A percentile compares a stretch with the other conserved stretches of the same genome.
These are phyloP conservation scores for Coracias cyanogaster DNA, from an alignment of 2,797 vertebrate genomes.

Conservation along the genomic window DNA sequence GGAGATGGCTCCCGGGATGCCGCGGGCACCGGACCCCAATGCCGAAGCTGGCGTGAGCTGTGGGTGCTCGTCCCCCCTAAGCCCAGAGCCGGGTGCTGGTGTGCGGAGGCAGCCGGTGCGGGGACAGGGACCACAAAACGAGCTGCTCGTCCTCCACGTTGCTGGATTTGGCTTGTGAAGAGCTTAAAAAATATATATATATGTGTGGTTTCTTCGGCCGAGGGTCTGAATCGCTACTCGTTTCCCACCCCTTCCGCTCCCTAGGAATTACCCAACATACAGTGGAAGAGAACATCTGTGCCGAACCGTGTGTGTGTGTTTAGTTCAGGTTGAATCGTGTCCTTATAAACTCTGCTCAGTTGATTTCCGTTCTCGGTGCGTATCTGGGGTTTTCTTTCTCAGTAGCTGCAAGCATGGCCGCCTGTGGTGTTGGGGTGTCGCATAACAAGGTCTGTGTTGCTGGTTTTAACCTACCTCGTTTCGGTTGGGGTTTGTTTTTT, in stretches of 20 bases:
- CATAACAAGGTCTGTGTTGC: constrained; percentile 83
- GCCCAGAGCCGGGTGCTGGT: not conserved
- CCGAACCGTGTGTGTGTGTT: constrained; percentile 81
- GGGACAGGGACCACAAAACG: constrained; percentile 8
- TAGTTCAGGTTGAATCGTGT: constrained; percentile 84
- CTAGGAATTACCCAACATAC: constrained; percentile 79
- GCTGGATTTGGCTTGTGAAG: constrained; percentile 57
- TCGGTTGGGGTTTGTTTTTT: constrained; percentile 69
- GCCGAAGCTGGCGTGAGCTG: not conserved
- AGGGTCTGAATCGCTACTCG: constrained; percentile 72
- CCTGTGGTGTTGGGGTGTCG: constrained; percentile 84
- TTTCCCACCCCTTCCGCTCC: constrained; percentile 64
- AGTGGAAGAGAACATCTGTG: constrained; percentile 80
- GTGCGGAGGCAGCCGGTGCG: not conserved
- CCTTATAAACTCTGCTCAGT: constrained; percentile 82
- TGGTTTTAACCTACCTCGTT: constrained; percentile 91
- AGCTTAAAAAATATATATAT: constrained; percentile 72
- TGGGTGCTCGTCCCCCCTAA: accelerated
- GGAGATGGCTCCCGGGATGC: not conserved
- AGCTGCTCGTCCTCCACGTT: constrained; percentile 2
- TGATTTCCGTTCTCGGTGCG: constrained; percentile 79
- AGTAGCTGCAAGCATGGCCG: constrained; percentile 85
- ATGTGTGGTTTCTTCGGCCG: constrained; percentile 67
- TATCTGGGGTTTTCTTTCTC: constrained; percentile 81
- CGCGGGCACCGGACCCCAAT: accelerated